Evolutionary conservation across 2,797 vertebrate species (phyloP).

Genomic region (Graptemys geographica): DNA sequence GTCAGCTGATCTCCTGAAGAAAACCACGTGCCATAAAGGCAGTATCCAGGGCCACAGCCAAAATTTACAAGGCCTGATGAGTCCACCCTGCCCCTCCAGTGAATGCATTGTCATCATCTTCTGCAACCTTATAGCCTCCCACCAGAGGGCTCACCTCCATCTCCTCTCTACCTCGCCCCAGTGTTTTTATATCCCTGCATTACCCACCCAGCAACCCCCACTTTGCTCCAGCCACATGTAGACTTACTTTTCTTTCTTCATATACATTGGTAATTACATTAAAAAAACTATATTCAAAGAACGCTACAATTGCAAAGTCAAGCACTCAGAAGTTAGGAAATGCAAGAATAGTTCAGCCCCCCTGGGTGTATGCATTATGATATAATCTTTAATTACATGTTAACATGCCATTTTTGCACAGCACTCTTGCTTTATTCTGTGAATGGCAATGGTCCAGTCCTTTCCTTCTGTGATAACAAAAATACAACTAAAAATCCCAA

Average conservation of each 20-base stretch:
- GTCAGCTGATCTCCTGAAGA: not conserved
- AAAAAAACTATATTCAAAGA: not conserved
- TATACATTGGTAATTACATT: not conserved
- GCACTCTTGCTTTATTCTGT: not conserved
- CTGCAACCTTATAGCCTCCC: not conserved
- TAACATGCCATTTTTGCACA: not conserved
- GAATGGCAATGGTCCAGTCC: too few relatives aligned
- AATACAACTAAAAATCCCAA: too few relatives aligned
- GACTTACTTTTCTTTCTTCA: not conserved
- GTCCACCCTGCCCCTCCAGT: not conserved
- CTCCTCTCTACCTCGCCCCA: not conserved
- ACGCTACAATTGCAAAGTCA: not conserved
- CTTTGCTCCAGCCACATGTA: not conserved
- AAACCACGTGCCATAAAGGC: accelerated
- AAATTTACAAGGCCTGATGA: not conserved
- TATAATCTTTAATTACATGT: not conserved
- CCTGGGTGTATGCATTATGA: not conserved
- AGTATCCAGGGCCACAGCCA: not conserved
- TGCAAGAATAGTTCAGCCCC: not conserved
- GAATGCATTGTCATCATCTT: not conserved
- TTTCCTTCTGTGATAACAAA: too few relatives aligned
- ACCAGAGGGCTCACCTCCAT: not conserved
- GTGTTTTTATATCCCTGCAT: not conserved
- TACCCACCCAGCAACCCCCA: not conserved
- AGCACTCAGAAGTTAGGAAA: not conserved